Evolutionary conservation across 2,888 invertebrate genomes (phyloP).

Genomic region (Eupithecia abbreviata): DNA sequence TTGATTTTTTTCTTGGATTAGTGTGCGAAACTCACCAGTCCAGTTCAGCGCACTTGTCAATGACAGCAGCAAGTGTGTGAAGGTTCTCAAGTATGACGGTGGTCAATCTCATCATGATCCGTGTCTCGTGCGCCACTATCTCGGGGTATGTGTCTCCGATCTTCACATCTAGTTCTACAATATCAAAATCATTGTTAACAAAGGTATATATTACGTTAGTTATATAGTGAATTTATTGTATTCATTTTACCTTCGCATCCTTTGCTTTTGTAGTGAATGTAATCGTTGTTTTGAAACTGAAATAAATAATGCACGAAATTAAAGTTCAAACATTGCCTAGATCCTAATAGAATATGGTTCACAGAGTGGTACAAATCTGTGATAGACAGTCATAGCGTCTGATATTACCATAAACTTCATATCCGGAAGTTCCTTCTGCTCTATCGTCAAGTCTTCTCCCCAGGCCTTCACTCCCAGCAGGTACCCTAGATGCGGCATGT

Average conservation of each 20-base stretch:
- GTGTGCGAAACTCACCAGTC: constrained; percentile 20
- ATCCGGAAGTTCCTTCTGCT: constrained; percentile 85
- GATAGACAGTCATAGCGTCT: not conserved
- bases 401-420: constrained; percentile 87
- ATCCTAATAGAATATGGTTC: not conserved
- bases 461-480: constrained; percentile 89
- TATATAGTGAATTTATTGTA: not conserved
- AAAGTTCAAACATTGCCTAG: too few species aligned
- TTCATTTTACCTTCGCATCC: constrained; percentile 82
- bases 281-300: constrained; percentile 86
- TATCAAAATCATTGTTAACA: not conserved
- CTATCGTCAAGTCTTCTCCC: constrained; percentile 80
- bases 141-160: constrained; percentile 91
- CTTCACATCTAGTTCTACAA: constrained; percentile 87
- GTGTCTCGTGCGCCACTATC: constrained; percentile 91
- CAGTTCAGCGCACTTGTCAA: constrained; percentile 84
- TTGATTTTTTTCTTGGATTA: not conserved
- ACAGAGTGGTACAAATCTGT: not conserved
- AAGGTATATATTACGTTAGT: not conserved
- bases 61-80: constrained; percentile 80
- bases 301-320: constrained; percentile 42
- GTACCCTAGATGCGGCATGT: constrained; percentile 91
- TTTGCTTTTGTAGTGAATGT: constrained; percentile 88
- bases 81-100: constrained; percentile 85
- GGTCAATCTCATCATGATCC: constrained; percentile 88